Base-by-base conservation (phyloP, 2,797 vertebrate genomes). In the Lacerta viridis region DNA sequence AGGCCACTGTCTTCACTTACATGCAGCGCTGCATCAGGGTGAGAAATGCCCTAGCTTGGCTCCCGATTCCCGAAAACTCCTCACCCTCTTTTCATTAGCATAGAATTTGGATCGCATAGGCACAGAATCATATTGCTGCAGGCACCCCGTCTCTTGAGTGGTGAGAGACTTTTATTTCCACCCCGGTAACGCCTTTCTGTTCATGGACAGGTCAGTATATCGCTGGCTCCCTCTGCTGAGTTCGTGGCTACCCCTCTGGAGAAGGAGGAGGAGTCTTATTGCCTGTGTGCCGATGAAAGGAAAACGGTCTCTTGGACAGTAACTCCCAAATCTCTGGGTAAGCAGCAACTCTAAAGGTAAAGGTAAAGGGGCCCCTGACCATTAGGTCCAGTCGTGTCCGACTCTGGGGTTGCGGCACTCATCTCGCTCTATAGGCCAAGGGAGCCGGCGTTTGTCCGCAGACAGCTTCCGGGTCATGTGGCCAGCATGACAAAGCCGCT, bases 261-360 rank as follows among this genome's bases (percentile, higher is more conserved):
- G 33, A 33, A 33, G 41, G 64, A 92, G 11, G 93, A 95, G 64
- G 91, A 88, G 9, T 94, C 93, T 68, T 79, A 95, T 46, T 97
- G 97, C 71, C 10, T 97, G 84, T 96, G 95, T 2, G 17, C 6
- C 2, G 94, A 96, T 15, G 88, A 90, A 85, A 94, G 93, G 61
- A 92, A 94, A 66, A 97, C 96, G 0, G 2, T 95, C 36, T 92
- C 95, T 66, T 97, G 96, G 97, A 55, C 61, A 0, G 84, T 97
- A 76, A 94, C 91, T 2, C 96, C 96, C 2, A 96, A 91, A 88
- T 92, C 94, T 41, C 82, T 96, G 90, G 95, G 96, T 96, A 64
- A 94, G 91, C 27, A 13, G 20, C 50, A 15, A 27, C n/a, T 1
- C 71, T 74, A 33, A 33, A 33, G 33, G 33, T 33, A 33, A 33